Base-by-base conservation (phyloP, 2,888 invertebrate genomes). In the Temnothorax ravouxi region DNA sequence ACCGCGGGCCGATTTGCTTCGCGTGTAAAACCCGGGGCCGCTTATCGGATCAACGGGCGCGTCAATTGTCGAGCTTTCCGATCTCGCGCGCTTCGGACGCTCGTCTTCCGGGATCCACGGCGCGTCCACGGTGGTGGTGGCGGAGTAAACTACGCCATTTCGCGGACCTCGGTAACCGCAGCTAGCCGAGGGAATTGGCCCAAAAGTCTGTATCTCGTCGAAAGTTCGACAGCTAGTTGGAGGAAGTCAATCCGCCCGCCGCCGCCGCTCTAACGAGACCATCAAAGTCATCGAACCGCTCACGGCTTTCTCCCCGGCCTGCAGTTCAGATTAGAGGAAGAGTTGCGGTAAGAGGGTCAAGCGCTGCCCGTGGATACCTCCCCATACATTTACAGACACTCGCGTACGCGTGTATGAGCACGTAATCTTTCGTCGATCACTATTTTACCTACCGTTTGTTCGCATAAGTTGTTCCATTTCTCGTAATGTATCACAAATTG, bases 191-290 rank as follows among this genome's bases (percentile, higher is more conserved):
- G 41, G 84, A 89, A 85, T 87, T 86, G 82, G 79, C 81, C 83
- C 64, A 81, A 88, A 89, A 89, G 89, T 87, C 84, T 86, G 77
- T 85, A 83, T 86, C 84, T 87, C 87, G 74, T 83, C 76, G 85
- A 87, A 91, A 92, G 91, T 92, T 91, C 86, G 90, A 88, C 89
- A 88, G 89, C 86, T 87, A 91, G 90, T 91, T 91, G 69, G 86
- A 86, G 86, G 86, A 91, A 91, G 91, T 91, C 92, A 88, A 92
- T 92, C 90, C 91, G 84, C 25, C 25, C 25, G 25, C 25, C 25
- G 25, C 25, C 25, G 25, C 61, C 83, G 81, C 54, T 87, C 88
- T 90, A 92, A 91, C 91, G 90, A 91, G 89, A 85, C 88, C 88
- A 88, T 89, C 88, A 89, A 89, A 87, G 88, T 86, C 91, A 87